Evolutionary conservation across 2,888 invertebrate species (phyloP), one percentile per base, ranked within the genome.

Genomic region (Pyrgus malvae): DNA sequence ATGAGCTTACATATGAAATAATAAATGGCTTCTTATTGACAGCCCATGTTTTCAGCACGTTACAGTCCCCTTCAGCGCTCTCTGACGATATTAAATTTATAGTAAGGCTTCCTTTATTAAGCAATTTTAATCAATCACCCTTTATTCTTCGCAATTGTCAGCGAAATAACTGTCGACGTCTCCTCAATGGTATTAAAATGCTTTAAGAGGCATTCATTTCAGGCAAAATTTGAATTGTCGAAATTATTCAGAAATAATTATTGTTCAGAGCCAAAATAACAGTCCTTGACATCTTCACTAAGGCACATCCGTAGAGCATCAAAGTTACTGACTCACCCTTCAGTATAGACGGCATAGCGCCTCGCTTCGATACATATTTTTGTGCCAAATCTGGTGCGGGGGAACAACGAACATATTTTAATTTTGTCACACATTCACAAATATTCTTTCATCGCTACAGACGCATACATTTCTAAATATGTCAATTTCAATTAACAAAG

Each of bases 121-220:
- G 33, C 21, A 33, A 33, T 9, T 31, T 33, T 45, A 45, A 45
- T 45, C 45, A 45, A 45, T 45, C 45, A 45, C 5, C 33, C 33
- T 33, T 44, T 45, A 33, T 41, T 14, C 14, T 45, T 45, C 19
- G 21, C 29, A n/a, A 45, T 45, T 45, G 31, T 45, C 31, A 31
- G 29, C 44, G 44, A 29, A 45, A 45, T 45, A 45, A 45, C 31
- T 45, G 45, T 31, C 45, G 27, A 12, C 44, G 14, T 14, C 42
- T 21, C 45, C 33, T 17, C 45, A 45, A 21, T 7, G 31, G 45
- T 45, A 45, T 45, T 45, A 45, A 33, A 45, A 45, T 21, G 19
- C 31, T 31, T 21, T 12, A 45, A 45, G 42, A 23, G 21, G 19
- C 33, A 33, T 27, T 44, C 44, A 44, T 44, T 44, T 44, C 31